Evolutionary conservation across 2,113 vertebrate genomes (phyloP).

Genomic region (Myiagra hebetior): DNA sequence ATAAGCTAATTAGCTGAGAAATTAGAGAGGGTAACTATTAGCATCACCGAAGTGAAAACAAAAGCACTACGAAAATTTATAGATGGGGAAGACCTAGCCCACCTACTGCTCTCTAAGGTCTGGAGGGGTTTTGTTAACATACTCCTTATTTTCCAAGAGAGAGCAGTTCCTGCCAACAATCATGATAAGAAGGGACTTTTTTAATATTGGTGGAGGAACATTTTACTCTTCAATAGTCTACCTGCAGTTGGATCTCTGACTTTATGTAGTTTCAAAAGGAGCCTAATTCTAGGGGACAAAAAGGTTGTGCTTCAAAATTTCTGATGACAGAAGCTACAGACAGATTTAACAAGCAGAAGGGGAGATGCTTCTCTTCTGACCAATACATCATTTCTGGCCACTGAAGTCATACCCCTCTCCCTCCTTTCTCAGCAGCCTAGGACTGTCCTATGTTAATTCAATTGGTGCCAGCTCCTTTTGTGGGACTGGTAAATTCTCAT

Average conservation of each 20-base stretch:
- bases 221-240: background rate
- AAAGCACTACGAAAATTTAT: background rate
- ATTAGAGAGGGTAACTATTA: slow-evolving; percentile 76
- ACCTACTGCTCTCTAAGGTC: background rate
- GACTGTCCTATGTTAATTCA: background rate
- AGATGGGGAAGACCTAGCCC: background rate
- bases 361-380: background rate
- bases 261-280: background rate
- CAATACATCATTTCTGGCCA: no score
- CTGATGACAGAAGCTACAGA: background rate
- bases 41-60: background rate
- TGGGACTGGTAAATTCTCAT: background rate
- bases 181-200: background rate
- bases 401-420: background rate
- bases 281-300: background rate
- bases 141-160: background rate
- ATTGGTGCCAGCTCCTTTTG: background rate
- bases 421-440: background rate
- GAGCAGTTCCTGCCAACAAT: background rate
- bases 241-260: background rate
- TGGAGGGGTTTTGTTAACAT: background rate
- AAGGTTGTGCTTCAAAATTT: background rate
- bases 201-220: background rate
- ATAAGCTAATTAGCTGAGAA: slow-evolving; percentile 85
- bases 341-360: background rate